Percentiles rank a stretch among this genome's conserved stretches.
Conservation (phyloP, 2,113 vertebrate species). For the Helogale parvula region DNA sequence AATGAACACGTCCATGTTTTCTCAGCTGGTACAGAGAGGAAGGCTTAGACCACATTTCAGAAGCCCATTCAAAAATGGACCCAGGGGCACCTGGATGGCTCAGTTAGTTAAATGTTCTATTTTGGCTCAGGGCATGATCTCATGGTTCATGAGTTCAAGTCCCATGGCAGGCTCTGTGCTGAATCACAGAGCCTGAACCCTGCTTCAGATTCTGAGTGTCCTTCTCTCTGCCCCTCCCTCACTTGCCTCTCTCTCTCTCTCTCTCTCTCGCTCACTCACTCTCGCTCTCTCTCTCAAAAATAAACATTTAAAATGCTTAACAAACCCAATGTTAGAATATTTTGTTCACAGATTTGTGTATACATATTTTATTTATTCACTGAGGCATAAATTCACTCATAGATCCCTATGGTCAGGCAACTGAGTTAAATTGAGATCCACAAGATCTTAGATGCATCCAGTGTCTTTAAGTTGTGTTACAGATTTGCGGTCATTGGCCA, state of each 20-base stretch:
- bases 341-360: neutral
- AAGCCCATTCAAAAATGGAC: neutral
- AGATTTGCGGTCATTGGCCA: neutral
- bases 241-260: too few species aligned
- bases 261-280: too few species aligned
- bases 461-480: neutral
- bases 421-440: neutral
- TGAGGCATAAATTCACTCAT: neutral
- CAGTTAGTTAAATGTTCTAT: too few species aligned
- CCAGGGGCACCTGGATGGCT: too few species aligned
- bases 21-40: slow-evolving; percentile 21
- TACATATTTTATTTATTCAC: neutral
- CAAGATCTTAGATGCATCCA: neutral
- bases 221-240: too few species aligned
- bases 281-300: too few species aligned
- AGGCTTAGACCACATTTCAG: neutral
- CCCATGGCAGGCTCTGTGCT: too few species aligned
- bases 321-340: neutral
- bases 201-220: too few species aligned
- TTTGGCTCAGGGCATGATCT: too few species aligned
- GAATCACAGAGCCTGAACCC: too few species aligned
- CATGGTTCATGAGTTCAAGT: too few species aligned
- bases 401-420: neutral
- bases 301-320: neutral
- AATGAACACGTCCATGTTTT: neutral